These are phyloP conservation scores for Pachypeltis micranthus DNA, from an alignment of 1,140 invertebrate genomes.

Conservation along the genomic window DNA sequence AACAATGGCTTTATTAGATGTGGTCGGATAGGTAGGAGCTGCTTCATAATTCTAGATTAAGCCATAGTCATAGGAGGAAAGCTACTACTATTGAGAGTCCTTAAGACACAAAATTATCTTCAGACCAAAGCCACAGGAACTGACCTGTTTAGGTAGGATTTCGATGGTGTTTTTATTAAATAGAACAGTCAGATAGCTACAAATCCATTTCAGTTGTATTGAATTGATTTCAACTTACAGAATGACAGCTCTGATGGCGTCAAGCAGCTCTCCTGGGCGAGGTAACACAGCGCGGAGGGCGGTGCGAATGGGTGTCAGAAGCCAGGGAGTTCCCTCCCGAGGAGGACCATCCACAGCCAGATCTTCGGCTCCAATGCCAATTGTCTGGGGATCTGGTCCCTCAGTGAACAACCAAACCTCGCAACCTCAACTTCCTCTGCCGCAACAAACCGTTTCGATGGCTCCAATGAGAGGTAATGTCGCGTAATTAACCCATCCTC, in stretches of 20 bases:
- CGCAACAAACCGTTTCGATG: not conserved
- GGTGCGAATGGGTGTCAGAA: not conserved
- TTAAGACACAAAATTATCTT: not conserved
- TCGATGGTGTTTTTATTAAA: not conserved
- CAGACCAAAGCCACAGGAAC: not conserved
- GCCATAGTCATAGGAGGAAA: no score
- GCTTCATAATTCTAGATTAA: no score
- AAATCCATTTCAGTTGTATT: not conserved
- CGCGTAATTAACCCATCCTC: not conserved
- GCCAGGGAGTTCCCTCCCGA: not conserved
- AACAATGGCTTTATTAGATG: no score
- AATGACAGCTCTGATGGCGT: not conserved
- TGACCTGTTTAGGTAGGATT: not conserved
- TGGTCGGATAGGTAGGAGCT: no score
- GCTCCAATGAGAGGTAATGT: not conserved
- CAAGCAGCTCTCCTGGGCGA: slow-evolving; percentile 6
- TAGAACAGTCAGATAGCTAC: not conserved
- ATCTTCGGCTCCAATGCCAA: not conserved
- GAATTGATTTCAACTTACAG: not conserved
- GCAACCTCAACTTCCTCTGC: not conserved
- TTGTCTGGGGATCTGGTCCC: slow-evolving; percentile 3
- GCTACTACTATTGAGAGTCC: no score
- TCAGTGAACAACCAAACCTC: not conserved
- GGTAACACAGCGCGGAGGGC: not conserved
- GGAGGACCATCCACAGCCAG: not conserved